Evolutionary conservation across 2,113 vertebrate species (phyloP), one percentile per base, ranked within the genome.

Genomic region (Phylloscopus whistleri): DNA sequence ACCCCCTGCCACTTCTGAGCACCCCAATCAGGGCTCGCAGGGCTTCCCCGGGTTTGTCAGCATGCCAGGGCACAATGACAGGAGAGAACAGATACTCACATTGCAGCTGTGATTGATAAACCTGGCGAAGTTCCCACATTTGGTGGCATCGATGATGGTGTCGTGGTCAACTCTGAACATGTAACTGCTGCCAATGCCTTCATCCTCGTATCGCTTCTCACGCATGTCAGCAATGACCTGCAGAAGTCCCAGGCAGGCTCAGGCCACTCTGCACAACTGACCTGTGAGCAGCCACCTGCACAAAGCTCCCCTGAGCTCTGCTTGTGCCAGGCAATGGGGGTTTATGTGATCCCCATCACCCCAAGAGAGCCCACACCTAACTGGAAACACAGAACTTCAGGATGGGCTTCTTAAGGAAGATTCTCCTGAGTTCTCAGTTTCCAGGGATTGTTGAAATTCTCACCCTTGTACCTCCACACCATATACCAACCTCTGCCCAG

Each of bases 71-170:
- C 2, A 13, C 35, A 23, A 3, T 0, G 28, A 6, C 3, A 46
- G 2, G 15, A 2, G 5, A 48, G 49, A 11, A 1, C 16, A 2
- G 2, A 10, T 51, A 98, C 99, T 99, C 97, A 99, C 99, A 14
- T 99, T 99, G 98, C 99, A 99, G 97, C 99, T 99, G 98, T 99
- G 99, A 95, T 99, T 99, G 94, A 99, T 99, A 92, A 99, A 99
- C 60, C 99, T 98, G 39, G 99, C 99, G 0, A 99, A 99, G 98
- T 99, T 99, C 85, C 99, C 99, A 1, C 99, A 99, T 87, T 99
- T 99, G 1, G 99, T 99, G 62, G 99, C 99, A 1, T 99, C 99
- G 4, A 99, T 99, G 97, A 99, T 99, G 95, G 99, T 99, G 98
- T 99, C 99, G 3, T 99, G 99, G 97, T 99, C 99, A 0, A 99